Evolutionary conservation across 2,797 vertebrate species (phyloP).

Genomic region (Morus bassanus): DNA sequence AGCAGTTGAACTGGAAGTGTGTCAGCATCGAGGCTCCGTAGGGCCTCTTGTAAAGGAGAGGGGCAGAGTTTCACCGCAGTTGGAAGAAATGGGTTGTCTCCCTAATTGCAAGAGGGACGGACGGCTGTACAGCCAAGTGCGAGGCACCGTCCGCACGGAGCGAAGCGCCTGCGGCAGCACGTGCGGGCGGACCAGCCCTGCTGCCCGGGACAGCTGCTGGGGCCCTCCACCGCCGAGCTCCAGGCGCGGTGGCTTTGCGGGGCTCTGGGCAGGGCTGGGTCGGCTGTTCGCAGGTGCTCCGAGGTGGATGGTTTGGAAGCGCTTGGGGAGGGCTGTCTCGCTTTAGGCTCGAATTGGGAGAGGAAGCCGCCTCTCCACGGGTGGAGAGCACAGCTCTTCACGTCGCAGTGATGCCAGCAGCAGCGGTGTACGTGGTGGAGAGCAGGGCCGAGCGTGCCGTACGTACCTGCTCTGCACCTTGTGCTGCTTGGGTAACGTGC

Average conservation of each 20-base stretch:
- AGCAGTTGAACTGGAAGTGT: background rate
- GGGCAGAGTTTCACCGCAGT: background rate
- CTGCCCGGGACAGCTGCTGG: background rate
- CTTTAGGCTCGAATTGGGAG: background rate
- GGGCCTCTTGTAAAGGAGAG: background rate
- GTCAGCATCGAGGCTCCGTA: background rate
- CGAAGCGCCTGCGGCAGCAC: background rate
- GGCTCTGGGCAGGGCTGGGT: background rate
- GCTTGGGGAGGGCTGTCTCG: accelerated
- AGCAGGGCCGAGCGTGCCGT: accelerated
- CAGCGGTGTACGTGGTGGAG: background rate
- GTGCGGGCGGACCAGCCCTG: accelerated
- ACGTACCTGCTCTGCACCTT: background rate
- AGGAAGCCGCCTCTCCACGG: accelerated
- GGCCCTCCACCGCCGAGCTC: background rate
- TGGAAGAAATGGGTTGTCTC: background rate
- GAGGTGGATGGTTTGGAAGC: background rate
- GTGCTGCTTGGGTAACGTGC: accelerated
- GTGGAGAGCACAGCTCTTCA: accelerated
- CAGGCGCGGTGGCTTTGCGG: background rate
- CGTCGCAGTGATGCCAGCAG: accelerated
- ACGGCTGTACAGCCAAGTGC: background rate
- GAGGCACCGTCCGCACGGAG: background rate
- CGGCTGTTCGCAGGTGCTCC: background rate
- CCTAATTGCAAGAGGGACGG: background rate